These are phyloP conservation scores for Onychomys torridus DNA, from an alignment of 2,797 vertebrate species.

Conservation along the genomic window DNA sequence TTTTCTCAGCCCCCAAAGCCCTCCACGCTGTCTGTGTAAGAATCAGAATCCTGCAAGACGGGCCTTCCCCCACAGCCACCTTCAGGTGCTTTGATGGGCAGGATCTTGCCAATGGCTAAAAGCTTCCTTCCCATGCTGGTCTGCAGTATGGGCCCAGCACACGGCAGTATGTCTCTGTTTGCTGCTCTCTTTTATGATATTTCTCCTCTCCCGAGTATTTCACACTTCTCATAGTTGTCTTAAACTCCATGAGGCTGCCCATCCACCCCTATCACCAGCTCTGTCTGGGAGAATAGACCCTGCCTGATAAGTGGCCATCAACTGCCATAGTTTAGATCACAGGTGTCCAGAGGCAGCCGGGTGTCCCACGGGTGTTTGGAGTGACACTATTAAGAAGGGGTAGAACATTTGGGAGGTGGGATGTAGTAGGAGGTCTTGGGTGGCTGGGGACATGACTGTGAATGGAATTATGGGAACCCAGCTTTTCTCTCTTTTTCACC, in stretches of 20 bases:
- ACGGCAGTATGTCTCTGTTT: background rate
- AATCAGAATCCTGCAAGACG: background rate
- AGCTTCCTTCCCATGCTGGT: no score
- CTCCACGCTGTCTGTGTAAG: background rate
- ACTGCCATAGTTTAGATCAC: no score
- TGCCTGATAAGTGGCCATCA: background rate
- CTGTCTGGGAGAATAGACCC: background rate
- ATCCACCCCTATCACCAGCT: fast-evolving
- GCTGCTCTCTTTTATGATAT: fast-evolving
- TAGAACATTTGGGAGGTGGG: background rate
- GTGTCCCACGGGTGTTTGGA: no score
- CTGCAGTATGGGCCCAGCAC: background rate
- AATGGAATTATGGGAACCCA: background rate
- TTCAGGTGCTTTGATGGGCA: background rate
- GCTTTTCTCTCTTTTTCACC: background rate
- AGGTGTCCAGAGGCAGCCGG: background rate
- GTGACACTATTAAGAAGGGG: background rate
- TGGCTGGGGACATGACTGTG: no score
- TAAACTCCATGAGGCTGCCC: background rate
- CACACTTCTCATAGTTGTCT: background rate
- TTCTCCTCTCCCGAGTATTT: background rate
- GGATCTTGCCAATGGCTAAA: background rate
- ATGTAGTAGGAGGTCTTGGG: background rate
- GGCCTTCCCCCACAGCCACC: background rate
- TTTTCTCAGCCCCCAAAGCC: background rate